Evolutionary conservation across 2,888 invertebrate species (phyloP), one percentile per base, ranked within the genome.

Genomic region (Eurytoma californica): DNA sequence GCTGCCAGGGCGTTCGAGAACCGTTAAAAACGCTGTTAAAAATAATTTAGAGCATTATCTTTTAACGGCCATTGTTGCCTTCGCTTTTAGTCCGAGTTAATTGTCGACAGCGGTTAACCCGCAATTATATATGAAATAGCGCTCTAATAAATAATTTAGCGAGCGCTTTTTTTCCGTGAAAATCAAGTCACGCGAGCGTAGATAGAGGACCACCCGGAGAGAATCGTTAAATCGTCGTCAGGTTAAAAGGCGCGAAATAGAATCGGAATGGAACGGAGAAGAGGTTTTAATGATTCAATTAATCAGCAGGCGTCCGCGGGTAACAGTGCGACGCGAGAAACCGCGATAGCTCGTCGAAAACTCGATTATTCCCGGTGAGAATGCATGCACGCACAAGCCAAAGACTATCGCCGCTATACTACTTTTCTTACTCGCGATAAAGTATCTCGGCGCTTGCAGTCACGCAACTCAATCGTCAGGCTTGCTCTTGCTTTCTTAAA

Each of bases 231-330:
- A 24, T 24, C 24, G 58, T 60, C 24, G 20, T 13, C 13, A 28
- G 1, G 60, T 16, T 7, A 57, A 28, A 28, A 24, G 20, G 28
- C 58, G 20, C 12, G 20, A 5, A 60, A 60, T 60, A 24, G 28
- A 16, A 60, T 14, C 16, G 16, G 60, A 20, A 28, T 24, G n/a
- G 5, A 14, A 16, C 16, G 28, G 5, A 24, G 28, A 18, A 30
- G 55, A n/a, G 14, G 5, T 2, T n/a, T n/a, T 47, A 51, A 73
- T 57, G 55, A 66, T 47, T 66, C 66, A 74, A 74, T 74, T 66
- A 66, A 74, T 74, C 73, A n/a, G 39, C 47, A 57, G 53, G 0
- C 49, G 18, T 5, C 47, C 16, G 55, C 4, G 14, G 2, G 47
- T 18, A 65, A 49, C 18, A 12, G 51, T 9, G 14, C 13, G 53